These are phyloP conservation scores for Chloroceryle amazona DNA, from an alignment of 2,797 vertebrate species.

Conservation along the genomic window DNA sequence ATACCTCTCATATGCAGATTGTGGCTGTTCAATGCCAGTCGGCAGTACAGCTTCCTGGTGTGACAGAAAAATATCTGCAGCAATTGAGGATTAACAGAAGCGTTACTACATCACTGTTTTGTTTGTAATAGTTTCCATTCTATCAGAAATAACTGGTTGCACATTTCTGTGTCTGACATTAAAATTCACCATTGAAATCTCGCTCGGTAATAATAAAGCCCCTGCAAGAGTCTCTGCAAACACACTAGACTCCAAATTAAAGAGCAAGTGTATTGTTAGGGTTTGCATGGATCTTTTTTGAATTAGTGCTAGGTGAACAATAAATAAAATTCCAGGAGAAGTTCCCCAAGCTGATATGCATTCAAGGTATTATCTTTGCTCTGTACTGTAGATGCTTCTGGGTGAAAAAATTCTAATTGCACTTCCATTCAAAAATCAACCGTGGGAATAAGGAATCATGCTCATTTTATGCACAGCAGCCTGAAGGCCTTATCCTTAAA, in stretches of 20 bases:
- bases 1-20: constrained; percentile 36
- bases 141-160: constrained; percentile 69
- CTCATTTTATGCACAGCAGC: constrained; percentile 88
- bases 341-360: constrained; percentile 84
- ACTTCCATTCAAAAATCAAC: constrained; percentile 87
- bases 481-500: constrained; percentile 92
- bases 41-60: constrained; percentile 11
- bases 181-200: constrained; percentile 74
- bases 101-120: constrained; percentile 39
- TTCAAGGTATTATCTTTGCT: constrained; percentile 85
- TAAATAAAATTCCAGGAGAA: constrained; percentile 89
- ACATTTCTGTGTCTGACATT: constrained; percentile 66
- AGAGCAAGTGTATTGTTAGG: constrained; percentile 89
- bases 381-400: constrained; percentile 81
- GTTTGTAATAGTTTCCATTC: constrained; percentile 70
- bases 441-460: constrained; percentile 86
- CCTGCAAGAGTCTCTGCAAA: constrained; percentile 84
- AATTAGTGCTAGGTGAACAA: constrained; percentile 90
- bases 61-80: constrained; percentile 54
- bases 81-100: constrained; percentile 53
- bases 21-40: constrained; percentile 18
- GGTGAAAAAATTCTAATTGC: constrained; percentile 87
- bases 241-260: constrained; percentile 86
- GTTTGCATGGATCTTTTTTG: constrained; percentile 89
- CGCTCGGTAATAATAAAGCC: constrained; percentile 82